These are phyloP conservation scores for Pseudochirops corinnae DNA, from an alignment of 2,797 vertebrate species.

Conservation along the genomic window DNA sequence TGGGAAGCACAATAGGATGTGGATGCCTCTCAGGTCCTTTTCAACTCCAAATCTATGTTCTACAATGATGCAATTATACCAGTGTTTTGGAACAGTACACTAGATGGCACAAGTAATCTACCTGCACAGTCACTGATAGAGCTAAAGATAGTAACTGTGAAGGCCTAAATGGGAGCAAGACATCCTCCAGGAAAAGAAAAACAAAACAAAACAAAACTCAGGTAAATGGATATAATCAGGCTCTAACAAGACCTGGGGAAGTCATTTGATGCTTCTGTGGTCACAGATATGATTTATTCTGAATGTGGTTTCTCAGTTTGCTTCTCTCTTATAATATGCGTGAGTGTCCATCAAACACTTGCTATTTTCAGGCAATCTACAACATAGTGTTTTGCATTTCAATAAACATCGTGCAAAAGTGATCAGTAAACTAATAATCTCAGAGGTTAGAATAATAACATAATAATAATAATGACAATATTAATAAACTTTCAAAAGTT, in stretches of 20 bases:
- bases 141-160: background rate
- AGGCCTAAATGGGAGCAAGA: background rate
- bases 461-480: no score
- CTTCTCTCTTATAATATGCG: background rate
- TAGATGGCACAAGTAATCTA: slow-evolving; percentile 57
- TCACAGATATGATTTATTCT: background rate
- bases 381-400: background rate
- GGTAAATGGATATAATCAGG: background rate
- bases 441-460: background rate
- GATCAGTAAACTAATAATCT: background rate
- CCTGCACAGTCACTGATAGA: background rate
- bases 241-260: background rate
- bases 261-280: background rate
- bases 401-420: background rate
- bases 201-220: background rate
- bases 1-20: background rate
- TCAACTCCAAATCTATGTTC: background rate
- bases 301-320: background rate
- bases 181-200: background rate
- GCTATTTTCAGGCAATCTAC: background rate
- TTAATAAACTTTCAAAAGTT: background rate
- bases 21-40: background rate
- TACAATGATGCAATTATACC: background rate
- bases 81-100: slow-evolving; percentile 13
- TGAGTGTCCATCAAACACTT: background rate